Conservation (phyloP, 2,113 vertebrate genomes). For the Corapipo altera region DNA sequence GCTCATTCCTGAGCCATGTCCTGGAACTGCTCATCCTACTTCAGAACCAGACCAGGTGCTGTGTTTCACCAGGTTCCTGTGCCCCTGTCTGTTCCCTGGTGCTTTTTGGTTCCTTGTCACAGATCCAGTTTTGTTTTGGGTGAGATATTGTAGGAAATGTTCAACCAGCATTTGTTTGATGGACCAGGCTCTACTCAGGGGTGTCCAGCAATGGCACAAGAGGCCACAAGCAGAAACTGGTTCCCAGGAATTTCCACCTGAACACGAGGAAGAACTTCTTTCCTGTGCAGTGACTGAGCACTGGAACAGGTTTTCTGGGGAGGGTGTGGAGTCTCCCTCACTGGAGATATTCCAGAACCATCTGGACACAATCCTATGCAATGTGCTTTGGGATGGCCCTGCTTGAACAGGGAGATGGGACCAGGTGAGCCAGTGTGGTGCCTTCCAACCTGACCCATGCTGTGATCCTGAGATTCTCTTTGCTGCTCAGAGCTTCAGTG, state of each 20-base stretch:
- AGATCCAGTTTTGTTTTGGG: not conserved
- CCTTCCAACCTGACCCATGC: not conserved
- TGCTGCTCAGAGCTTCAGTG: not conserved
- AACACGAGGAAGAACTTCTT: not conserved
- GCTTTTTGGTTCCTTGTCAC: fast-evolving
- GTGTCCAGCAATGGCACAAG: not conserved
- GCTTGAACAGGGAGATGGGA: no score
- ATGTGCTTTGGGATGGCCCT: not conserved
- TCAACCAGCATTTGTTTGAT: fast-evolving
- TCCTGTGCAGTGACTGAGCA: not conserved
- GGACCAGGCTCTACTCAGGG: not conserved
- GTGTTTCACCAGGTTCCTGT: not conserved
- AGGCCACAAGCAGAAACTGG: not conserved
- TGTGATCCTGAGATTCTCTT: not conserved
- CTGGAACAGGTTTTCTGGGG: no score
- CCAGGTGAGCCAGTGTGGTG: not conserved
- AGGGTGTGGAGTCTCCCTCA: not conserved
- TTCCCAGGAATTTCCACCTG: not conserved
- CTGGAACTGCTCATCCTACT: not conserved
- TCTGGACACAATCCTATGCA: not conserved
- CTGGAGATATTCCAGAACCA: not conserved
- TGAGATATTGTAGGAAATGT: not conserved
- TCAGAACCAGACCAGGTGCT: not conserved
- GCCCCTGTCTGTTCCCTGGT: not conserved
- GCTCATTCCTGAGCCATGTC: not conserved